These are phyloP conservation scores for Otus sunia DNA, from an alignment of 2,113 vertebrate genomes.

Conservation along the genomic window DNA sequence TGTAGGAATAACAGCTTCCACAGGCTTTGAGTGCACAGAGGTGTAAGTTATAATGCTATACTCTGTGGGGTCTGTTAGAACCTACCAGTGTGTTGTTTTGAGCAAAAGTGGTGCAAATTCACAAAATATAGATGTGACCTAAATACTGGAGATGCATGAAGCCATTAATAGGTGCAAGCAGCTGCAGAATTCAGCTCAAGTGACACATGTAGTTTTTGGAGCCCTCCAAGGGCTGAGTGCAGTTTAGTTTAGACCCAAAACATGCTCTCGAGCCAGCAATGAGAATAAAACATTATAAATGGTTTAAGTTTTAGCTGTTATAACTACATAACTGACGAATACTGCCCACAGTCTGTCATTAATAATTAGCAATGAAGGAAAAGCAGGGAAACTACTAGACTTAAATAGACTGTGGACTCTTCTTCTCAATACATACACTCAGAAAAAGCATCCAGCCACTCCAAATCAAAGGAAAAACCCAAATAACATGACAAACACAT, in stretches of 20 bases:
- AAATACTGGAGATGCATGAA: not conserved
- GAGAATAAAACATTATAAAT: not conserved
- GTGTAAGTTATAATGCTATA: not conserved
- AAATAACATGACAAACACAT: not conserved
- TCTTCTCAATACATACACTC: not conserved
- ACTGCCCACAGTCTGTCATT: not conserved
- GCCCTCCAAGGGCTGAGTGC: not conserved
- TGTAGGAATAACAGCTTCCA: not conserved
- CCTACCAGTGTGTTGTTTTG: not conserved
- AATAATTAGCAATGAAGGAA: not conserved
- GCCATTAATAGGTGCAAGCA: not conserved
- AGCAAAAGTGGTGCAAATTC: not conserved
- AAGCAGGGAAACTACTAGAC: not conserved
- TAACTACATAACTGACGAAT: not conserved
- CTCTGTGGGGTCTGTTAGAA: not conserved
- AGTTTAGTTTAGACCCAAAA: not conserved
- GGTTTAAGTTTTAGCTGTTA: not conserved
- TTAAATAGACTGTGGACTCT: not conserved
- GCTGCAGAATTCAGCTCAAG: not conserved
- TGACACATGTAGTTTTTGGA: not conserved
- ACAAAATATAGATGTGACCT: not conserved
- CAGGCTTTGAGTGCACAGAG: not conserved
- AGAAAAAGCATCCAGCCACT: not conserved
- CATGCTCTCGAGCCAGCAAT: not conserved
- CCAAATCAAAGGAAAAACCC: not conserved